Evolutionary conservation across 2,113 vertebrate genomes (phyloP).

Genomic region (Ophthalmolycus amberensis): DNA sequence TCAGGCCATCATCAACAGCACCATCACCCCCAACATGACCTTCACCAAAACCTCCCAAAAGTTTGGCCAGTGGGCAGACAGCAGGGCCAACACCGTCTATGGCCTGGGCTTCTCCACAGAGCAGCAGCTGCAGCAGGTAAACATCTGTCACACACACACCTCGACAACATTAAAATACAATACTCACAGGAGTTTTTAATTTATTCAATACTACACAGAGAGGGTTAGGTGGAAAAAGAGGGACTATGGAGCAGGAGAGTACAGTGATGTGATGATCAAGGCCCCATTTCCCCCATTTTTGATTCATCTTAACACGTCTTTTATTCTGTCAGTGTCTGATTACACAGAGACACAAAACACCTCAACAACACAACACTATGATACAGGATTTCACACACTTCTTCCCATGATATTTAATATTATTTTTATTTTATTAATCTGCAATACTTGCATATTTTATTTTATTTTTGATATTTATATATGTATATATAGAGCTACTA

Average conservation of each 20-base stretch:
- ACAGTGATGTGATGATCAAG: background rate
- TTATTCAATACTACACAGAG: background rate
- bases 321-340: background rate
- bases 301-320: background rate
- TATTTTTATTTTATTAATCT: constrained; percentile 2
- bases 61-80: constrained; percentile 98
- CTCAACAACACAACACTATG: background rate
- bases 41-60: constrained; percentile 99
- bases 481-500: no score
- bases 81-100: constrained; percentile 95
- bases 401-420: background rate
- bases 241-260: background rate
- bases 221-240: background rate
- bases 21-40: constrained; percentile 97
- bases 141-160: background rate
- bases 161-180: background rate
- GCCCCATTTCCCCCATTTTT: background rate
- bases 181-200: background rate
- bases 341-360: background rate
- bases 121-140: constrained; percentile 94
- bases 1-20: constrained; percentile 98
- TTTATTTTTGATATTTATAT: no score
- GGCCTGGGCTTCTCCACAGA: constrained; percentile 94
- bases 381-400: background rate
- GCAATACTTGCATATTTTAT: background rate